Percentiles rank a stretch among this genome's conserved stretches.
Evolutionary conservation across 2,113 vertebrate species (phyloP).

Genomic region (Elachura formosa): DNA sequence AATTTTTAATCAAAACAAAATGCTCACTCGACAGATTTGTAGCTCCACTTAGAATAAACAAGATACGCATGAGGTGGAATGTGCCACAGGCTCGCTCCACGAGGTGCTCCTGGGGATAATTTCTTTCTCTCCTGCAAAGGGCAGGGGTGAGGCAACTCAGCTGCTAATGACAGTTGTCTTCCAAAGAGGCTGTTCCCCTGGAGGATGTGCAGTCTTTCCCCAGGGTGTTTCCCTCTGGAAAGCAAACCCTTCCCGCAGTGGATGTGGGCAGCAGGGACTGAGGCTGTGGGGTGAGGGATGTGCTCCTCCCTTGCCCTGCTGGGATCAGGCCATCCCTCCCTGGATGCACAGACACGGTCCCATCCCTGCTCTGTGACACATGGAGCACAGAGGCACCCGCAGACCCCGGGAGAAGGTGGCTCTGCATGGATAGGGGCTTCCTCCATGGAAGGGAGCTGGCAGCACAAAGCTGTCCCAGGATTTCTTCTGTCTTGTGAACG

Average conservation of each 20-base stretch:
- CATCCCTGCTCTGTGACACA: fast-evolving
- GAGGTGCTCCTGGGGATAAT: conserved; percentile 11
- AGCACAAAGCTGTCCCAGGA: neutral
- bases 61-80: conserved; percentile 3
- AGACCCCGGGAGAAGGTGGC: no score
- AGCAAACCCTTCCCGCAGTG: neutral
- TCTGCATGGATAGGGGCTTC: neutral
- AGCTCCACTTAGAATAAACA: conserved; percentile 64
- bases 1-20: conserved; percentile 81
- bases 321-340: neutral
- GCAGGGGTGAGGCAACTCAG: neutral
- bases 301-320: fast-evolving
- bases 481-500: neutral
- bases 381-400: neutral
- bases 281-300: fast-evolving
- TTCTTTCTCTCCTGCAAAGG: neutral
- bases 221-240: neutral
- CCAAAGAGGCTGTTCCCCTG: neutral
- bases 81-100: neutral
- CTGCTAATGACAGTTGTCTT: neutral
- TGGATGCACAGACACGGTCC: fast-evolving
- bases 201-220: neutral
- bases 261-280: neutral
- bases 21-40: conserved; percentile 71
- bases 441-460: neutral